Evolutionary conservation across 2,888 invertebrate genomes (phyloP).

Genomic region (Epinotia bilunana): DNA sequence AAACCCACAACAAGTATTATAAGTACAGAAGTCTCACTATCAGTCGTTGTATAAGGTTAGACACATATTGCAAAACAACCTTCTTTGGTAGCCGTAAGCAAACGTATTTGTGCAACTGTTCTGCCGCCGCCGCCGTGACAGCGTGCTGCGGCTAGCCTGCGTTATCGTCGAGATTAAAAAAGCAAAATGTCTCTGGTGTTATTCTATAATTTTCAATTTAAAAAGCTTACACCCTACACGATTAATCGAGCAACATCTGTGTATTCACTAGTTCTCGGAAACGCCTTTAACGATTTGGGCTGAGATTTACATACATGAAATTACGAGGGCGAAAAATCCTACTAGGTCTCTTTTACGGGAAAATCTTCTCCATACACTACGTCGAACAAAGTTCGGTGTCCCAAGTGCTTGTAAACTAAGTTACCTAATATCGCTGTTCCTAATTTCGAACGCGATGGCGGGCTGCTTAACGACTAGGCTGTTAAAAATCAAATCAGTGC

Average conservation of each 20-base stretch:
- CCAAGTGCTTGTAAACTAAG: not conserved
- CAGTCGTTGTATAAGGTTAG: constrained; percentile 41
- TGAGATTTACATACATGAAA: no score
- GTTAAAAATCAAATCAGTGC: constrained; percentile 15
- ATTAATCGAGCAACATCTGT: no score
- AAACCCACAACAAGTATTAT: constrained; percentile 11
- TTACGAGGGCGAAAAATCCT: no score
- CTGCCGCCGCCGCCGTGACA: constrained; percentile 39
- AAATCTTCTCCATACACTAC: no score
- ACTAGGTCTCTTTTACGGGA: no score
- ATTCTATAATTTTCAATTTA: not conserved
- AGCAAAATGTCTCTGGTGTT: constrained; percentile 6
- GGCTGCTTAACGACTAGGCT: not conserved
- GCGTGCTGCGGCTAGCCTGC: not conserved
- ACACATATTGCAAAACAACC: constrained; percentile 43
- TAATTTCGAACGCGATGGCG: no score
- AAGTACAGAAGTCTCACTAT: constrained; percentile 33
- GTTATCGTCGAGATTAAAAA: constrained; percentile 33
- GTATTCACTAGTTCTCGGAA: no score
- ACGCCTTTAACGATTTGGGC: not conserved
- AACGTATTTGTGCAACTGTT: constrained; percentile 42
- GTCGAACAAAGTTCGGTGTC: not conserved
- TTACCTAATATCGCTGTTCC: not conserved
- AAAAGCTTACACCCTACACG: not conserved
- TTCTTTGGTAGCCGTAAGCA: constrained; percentile 42